Evolutionary conservation across 2,797 vertebrate genomes (phyloP), one percentile per base, ranked within the genome.

Genomic region (Strix occidentalis): DNA sequence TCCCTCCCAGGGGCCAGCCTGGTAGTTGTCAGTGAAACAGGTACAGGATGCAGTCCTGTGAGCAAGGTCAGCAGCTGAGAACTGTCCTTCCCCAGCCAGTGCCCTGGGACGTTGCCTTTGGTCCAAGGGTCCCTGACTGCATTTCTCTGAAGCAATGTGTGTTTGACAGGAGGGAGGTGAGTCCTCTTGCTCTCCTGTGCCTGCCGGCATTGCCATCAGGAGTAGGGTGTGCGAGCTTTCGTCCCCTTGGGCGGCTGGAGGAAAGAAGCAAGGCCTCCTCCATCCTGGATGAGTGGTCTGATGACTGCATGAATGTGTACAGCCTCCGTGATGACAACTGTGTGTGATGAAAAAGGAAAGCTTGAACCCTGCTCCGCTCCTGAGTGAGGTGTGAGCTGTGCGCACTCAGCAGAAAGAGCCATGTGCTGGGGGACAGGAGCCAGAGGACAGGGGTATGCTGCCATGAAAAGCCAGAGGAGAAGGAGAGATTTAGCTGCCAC

Each of bases 221-320:
- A 24, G 43, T 5, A 9, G 20, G 11, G 9, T 7, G 8, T 35
- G 7, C 0, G 0, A 89, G 17, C 16, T 89, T 4, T 0, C 0
- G 0, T 58, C 23, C 21, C 33, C 35, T 58, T 2, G 3, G n/a
- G 43, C 2, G 10, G 39, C 0, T 0, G 19, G 7, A 69, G 14
- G 33, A 85, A 87, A 33, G 0, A 48, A 79, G 8, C 11, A 65
- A 89, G 26, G 39, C 69, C 16, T 85, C 14, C 60, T 64, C 11
- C 33, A 61, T 19, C 16, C 58, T 61, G 29, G 11, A 19, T 11
- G 41, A 61, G 16, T 9, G 41, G 13, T 71, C 45, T 58, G n/a
- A 43, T 2, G 17, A 35, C 19, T 33, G 3, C 0, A 0, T 10
- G 74, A 64, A 19, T 17, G 18, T 1, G 4, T 39, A 50, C 50